These are phyloP conservation scores for Drosophila histrio DNA, from an alignment of 2,888 invertebrate genomes.

Conservation along the genomic window DNA sequence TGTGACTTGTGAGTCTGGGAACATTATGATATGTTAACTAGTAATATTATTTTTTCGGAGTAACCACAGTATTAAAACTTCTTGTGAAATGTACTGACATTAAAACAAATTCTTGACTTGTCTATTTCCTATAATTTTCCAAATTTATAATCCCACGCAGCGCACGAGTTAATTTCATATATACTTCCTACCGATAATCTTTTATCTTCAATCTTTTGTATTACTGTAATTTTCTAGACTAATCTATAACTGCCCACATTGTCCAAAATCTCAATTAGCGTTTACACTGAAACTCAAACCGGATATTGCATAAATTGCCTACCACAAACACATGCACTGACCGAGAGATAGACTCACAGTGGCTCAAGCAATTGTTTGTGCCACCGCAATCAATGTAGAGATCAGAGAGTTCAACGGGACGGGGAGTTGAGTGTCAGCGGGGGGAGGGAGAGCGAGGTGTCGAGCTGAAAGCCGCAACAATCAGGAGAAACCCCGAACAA, in stretches of 20 bases:
- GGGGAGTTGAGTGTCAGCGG: too few relatives aligned
- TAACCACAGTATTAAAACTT: too few relatives aligned
- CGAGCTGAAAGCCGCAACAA: constrained; percentile 45
- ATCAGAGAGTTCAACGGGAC: constrained; percentile 6
- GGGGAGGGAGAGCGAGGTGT: not conserved
- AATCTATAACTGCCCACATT: constrained; percentile 31
- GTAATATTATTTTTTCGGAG: too few relatives aligned
- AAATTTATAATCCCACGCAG: not conserved
- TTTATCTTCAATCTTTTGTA: not conserved
- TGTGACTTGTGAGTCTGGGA: too few relatives aligned
- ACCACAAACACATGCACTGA: constrained; percentile 28
- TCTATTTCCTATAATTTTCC: not conserved
- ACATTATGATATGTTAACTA: too few relatives aligned
- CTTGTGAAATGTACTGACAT: too few relatives aligned
- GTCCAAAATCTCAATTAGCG: constrained; percentile 54
- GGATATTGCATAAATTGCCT: constrained; percentile 68
- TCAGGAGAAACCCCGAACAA: constrained; percentile 45
- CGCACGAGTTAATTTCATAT: not conserved
- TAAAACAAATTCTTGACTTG: too few relatives aligned
- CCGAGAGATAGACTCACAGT: constrained; percentile 18
- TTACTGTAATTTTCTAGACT: constrained; percentile 22
- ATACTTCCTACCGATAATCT: not conserved
- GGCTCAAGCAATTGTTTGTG: constrained; percentile 8
- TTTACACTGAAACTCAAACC: constrained; percentile 32
- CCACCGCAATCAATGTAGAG: constrained; percentile 11